Conservation (phyloP, 2,888 invertebrate species). For the Trichopoda pennipes region DNA sequence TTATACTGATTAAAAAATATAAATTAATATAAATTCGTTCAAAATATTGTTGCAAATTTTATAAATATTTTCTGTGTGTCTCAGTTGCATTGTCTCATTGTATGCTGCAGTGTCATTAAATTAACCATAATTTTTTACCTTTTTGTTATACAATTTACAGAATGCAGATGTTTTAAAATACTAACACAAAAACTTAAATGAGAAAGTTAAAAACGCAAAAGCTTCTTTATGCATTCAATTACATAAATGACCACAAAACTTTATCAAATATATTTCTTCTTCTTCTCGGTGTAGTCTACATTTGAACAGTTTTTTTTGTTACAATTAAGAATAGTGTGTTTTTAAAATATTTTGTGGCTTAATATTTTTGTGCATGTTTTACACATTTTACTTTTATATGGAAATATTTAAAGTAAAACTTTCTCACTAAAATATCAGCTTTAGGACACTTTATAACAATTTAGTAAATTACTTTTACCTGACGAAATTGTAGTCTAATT, state of each 20-base stretch:
- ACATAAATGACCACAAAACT: conserved; percentile 54
- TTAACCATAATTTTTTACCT: conserved; percentile 58
- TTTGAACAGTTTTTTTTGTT: neutral
- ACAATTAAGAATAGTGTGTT: neutral
- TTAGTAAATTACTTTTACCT: too few relatives aligned
- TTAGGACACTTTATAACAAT: too few relatives aligned
- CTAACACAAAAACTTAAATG: conserved; percentile 5
- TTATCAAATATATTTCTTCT: conserved; percentile 34
- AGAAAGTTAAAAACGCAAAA: neutral
- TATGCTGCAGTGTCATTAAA: conserved; percentile 53
- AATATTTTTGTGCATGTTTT: too few relatives aligned
- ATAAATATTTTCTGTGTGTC: conserved; percentile 48
- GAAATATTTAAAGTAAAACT: too few relatives aligned
- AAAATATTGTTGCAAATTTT: conserved; percentile 27
- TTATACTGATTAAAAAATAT: conserved; percentile 21
- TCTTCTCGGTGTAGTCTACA: neutral
- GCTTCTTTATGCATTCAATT: conserved; percentile 10
- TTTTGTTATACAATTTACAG: conserved; percentile 54
- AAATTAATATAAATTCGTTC: conserved; percentile 52
- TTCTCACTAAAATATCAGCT: too few relatives aligned
- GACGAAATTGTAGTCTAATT: too few relatives aligned
- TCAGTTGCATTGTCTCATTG: conserved; percentile 11
- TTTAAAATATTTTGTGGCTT: conserved; percentile 14
- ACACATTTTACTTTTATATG: too few relatives aligned
- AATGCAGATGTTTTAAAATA: conserved; percentile 48